Conservation (phyloP, 2,888 invertebrate species). For the Apodemia mormo region DNA sequence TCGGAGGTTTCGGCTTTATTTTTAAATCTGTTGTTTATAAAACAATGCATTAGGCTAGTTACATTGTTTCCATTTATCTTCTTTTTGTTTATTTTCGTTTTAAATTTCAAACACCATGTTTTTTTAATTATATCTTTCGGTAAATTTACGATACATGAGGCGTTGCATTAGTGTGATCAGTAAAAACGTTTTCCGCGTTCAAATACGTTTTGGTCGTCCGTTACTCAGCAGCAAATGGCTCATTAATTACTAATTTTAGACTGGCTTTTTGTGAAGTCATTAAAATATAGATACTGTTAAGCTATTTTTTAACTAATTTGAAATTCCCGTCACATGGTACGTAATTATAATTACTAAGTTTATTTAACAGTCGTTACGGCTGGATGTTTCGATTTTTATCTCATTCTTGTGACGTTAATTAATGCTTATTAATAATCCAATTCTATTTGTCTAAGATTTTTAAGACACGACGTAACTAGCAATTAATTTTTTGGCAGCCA, state of each 20-base stretch:
- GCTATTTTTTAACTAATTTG: constrained; percentile 9
- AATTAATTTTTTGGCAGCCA: constrained; percentile 13
- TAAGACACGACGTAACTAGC: background rate
- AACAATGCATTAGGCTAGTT: constrained; percentile 66
- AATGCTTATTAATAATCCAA: background rate
- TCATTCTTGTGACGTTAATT: background rate
- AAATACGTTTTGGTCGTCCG: constrained; percentile 30
- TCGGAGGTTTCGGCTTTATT: constrained; percentile 41
- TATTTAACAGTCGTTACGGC: background rate
- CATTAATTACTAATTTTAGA: constrained; percentile 40
- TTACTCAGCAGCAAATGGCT: constrained; percentile 32
- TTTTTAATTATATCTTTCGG: constrained; percentile 35
- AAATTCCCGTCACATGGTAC: background rate
- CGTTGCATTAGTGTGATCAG: constrained; percentile 27
- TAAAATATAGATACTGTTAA: constrained; percentile 21
- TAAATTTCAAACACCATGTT: constrained; percentile 30
- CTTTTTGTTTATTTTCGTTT: constrained; percentile 47
- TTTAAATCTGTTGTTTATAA: constrained; percentile 59
- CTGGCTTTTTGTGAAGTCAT: constrained; percentile 21
- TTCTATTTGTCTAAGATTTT: background rate
- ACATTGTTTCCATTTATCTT: constrained; percentile 39
- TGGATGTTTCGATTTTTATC: background rate
- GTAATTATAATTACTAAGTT: background rate
- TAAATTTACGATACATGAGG: constrained; percentile 31
- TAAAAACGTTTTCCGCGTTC: constrained; percentile 26